Evolutionary conservation across 2,888 invertebrate genomes (phyloP), one percentile per base, ranked within the genome.

Genomic region (Sialis fuliginosa): DNA sequence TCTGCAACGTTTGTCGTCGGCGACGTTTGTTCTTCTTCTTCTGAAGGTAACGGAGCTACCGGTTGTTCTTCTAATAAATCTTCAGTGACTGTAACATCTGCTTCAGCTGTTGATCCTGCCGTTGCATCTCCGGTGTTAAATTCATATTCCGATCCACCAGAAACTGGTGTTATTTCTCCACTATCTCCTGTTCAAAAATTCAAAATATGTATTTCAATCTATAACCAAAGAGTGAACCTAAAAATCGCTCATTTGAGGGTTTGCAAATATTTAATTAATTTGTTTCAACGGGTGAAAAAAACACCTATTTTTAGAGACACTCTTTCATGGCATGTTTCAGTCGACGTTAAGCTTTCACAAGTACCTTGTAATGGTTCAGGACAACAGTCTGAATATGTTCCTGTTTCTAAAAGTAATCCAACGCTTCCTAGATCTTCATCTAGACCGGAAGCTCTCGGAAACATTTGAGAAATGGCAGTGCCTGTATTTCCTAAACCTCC

Each of bases 121-220:
- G 79, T 79, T 48, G 78, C 78, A 59, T 79, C 75, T 57, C 71
- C 77, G 61, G 77, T 77, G 61, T 78, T 77, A 54, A 77, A 73
- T 53, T 76, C 77, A 49, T 70, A 64, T 61, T 81, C 81, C 42
- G 71, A 70, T 52, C 74, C 70, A 32, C 72, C 73, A 49, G 81
- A 81, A 54, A 79, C 77, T 52, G 81, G 81, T 13, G 81, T 81
- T 51, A 75, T 67, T 56, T 77, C 77, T 33, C 77, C 78, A 60
- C 77, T 77, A 40, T 55, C 58, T 46, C 54, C 57, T 56, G 42
- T 22, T 46, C 46, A 30, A 6, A 1, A 8, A 42, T 42, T 13
- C 8, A 35, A 33, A 43, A 33, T 33, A 12, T 32, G 33, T 43
- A 13, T 40, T 12, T 40, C 9, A 12, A 40, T 40, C 9, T 40